These are phyloP conservation scores for Zophobas morio DNA, from an alignment of 1,140 invertebrate species.

Conservation along the genomic window DNA sequence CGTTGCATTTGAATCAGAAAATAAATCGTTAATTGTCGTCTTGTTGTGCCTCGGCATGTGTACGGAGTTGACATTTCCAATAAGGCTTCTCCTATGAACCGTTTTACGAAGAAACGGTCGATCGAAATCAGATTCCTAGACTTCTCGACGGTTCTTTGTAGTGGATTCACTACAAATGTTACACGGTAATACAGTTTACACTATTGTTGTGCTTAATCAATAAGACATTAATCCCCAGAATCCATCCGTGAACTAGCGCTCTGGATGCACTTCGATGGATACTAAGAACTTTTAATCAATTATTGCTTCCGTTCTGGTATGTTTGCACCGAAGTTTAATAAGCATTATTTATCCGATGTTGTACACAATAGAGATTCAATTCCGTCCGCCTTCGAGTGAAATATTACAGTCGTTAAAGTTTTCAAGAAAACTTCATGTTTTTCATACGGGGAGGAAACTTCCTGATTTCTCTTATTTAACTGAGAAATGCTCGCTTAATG, in stretches of 20 bases:
- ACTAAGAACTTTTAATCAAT: slow-evolving; percentile 2
- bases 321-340: too few relatives aligned
- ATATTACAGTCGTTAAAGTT: background rate
- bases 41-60: background rate
- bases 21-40: slow-evolving; percentile 10
- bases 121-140: slow-evolving; percentile 10
- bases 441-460: slow-evolving; percentile 16
- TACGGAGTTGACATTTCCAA: slow-evolving; percentile 1
- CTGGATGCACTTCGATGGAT: background rate
- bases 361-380: background rate
- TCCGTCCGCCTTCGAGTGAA: background rate
- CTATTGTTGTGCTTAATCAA: slow-evolving; percentile 23
- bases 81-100: slow-evolving; percentile 1
- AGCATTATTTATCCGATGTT: too few relatives aligned
- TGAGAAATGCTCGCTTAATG: slow-evolving; percentile 3
- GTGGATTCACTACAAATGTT: slow-evolving; percentile 2
- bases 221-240: background rate
- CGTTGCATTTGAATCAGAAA: slow-evolving; percentile 5
- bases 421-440: slow-evolving; percentile 10
- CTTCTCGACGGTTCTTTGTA: slow-evolving; percentile 21
- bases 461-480: slow-evolving; percentile 10
- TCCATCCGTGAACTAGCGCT: slow-evolving; percentile 1
- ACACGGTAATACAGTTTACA: slow-evolving; percentile 7
- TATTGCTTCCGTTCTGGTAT: background rate
- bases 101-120: background rate